phyloP scores from a whole-genome alignment of 2,888 invertebrate species.

The Andrena fulva region DNA sequence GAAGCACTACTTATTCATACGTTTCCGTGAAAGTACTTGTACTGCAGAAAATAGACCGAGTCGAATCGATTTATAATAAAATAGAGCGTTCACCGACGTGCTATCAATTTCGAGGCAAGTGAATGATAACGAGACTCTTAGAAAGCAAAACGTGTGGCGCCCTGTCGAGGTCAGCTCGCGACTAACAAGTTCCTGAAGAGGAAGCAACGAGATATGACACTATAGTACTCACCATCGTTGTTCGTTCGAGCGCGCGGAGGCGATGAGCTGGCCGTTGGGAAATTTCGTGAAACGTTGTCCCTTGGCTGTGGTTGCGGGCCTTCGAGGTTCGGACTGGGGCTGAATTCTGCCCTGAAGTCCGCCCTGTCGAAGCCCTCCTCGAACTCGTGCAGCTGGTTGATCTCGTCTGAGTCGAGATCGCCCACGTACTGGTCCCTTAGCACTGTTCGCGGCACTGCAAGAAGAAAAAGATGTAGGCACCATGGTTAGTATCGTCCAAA shows the following conservation, averaged over 20 bases:
- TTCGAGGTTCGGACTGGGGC: constrained; percentile 84
- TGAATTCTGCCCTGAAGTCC: constrained; percentile 85
- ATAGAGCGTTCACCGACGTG: not conserved
- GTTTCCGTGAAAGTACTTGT: too few species aligned
- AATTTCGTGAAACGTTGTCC: constrained; percentile 79
- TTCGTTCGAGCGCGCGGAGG: constrained; percentile 82
- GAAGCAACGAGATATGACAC: not conserved
- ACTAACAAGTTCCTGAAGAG: constrained; percentile 3
- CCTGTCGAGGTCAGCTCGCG: constrained; percentile 3
- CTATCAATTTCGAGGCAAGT: not conserved
- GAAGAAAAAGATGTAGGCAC: not conserved
- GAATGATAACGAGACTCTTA: not conserved
- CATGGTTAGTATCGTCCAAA: not conserved
- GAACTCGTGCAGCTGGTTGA: constrained; percentile 83
- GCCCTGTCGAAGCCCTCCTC: constrained; percentile 85
- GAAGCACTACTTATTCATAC: too few species aligned
- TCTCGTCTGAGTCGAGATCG: constrained; percentile 92
- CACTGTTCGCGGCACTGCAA: constrained; percentile 92
- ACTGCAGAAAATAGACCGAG: not conserved
- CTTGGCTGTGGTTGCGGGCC: constrained; percentile 82
- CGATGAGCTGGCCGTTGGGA: constrained; percentile 81
- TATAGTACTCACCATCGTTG: constrained; percentile 80
- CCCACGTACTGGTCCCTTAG: constrained; percentile 93
- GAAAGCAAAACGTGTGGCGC: constrained; percentile 7
- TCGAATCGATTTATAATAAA: not conserved